Conservation (phyloP, 2,888 invertebrate species). For the Lamellibrachia columna region DNA sequence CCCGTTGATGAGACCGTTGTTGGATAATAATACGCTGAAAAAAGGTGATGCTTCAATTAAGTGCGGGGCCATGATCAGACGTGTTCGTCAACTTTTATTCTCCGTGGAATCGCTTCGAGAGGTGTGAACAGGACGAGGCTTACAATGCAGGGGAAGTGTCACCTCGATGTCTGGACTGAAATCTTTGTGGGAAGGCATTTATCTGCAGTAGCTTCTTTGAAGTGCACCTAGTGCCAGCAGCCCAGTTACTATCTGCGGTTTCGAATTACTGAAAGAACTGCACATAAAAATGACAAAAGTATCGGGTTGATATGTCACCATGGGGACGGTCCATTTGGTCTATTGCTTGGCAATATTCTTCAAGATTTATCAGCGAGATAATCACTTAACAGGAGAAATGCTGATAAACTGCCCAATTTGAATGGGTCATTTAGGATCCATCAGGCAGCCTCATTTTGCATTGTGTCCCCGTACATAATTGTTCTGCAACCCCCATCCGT, state of each 20-base stretch:
- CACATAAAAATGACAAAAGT: background rate
- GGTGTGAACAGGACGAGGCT: background rate
- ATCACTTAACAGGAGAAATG: background rate
- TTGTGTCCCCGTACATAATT: background rate
- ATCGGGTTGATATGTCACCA: background rate
- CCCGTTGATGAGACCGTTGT: background rate
- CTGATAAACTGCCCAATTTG: background rate
- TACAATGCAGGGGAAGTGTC: background rate
- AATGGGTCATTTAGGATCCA: background rate
- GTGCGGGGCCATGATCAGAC: background rate
- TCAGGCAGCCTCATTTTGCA: background rate
- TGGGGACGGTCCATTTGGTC: background rate
- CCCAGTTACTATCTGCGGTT: background rate
- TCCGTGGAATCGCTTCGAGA: background rate
- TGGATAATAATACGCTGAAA: background rate
- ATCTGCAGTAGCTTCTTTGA: background rate
- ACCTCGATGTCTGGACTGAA: background rate
- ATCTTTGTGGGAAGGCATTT: background rate
- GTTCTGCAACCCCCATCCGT: background rate
- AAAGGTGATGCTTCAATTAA: background rate
- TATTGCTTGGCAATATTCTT: background rate
- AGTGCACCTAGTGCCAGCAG: background rate
- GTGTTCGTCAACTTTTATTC: background rate
- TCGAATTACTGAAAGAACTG: background rate
- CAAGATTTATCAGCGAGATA: conserved; percentile 2